Conservation (phyloP, 2,113 vertebrate species). For the Mystacornis crossleyi region DNA sequence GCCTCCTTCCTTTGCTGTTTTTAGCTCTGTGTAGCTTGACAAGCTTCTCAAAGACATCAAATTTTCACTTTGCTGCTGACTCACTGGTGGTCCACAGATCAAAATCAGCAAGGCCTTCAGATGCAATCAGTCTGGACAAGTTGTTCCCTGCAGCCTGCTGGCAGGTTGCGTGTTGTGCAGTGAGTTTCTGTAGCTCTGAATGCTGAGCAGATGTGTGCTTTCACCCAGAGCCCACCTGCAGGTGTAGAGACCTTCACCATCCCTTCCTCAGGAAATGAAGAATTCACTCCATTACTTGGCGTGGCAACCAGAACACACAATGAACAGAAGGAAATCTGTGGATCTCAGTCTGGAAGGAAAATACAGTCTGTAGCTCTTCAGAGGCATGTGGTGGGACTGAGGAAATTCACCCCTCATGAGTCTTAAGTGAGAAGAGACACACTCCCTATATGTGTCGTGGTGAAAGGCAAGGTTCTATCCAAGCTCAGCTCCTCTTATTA, state of each 20-base stretch:
- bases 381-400: fast-evolving
- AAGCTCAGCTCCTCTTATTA: background rate
- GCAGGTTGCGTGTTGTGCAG: fast-evolving
- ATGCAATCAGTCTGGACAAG: background rate
- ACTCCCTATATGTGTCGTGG: fast-evolving
- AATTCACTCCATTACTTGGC: background rate
- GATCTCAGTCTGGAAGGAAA: background rate
- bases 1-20: background rate
- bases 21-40: background rate
- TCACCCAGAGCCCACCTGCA: background rate
- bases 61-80: background rate
- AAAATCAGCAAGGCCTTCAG: background rate
- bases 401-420: background rate
- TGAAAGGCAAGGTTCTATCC: background rate
- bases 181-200: background rate
- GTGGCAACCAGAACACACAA: background rate
- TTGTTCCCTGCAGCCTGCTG: background rate
- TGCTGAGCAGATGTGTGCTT: background rate
- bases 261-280: background rate
- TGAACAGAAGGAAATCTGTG: background rate
- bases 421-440: background rate
- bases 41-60: background rate
- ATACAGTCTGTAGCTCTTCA: fast-evolving
- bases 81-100: background rate
- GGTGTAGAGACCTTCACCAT: background rate